Conservation (phyloP, 2,888 invertebrate genomes). For the Eudasyphora cyanicolor region DNA sequence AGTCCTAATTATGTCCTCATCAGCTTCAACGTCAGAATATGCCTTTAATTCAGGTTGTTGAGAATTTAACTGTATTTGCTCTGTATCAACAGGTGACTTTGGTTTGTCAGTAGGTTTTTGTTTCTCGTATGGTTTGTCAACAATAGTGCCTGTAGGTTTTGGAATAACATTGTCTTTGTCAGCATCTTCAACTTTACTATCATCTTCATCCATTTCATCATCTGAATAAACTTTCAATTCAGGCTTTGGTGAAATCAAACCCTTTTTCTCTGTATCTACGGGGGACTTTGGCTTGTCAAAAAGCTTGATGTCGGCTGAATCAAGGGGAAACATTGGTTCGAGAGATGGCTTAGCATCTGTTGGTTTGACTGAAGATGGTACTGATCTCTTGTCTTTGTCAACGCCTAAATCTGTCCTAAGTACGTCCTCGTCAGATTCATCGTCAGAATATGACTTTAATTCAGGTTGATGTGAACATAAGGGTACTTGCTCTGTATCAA, state of each 20-base stretch:
- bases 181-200: not conserved
- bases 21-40: slow-evolving; percentile 48
- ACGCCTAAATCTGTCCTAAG: not conserved
- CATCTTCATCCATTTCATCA: slow-evolving; percentile 45
- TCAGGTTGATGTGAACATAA: not conserved
- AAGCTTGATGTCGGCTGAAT: too few species aligned
- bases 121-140: not conserved
- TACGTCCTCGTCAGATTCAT: slow-evolving; percentile 38
- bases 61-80: too few species aligned
- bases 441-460: slow-evolving; percentile 11
- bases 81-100: slow-evolving; percentile 22
- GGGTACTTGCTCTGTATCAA: not conserved
- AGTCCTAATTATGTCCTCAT: slow-evolving; percentile 17
- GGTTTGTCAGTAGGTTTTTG: slow-evolving; percentile 8
- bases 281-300: too few species aligned
- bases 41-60: not conserved
- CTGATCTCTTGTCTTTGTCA: slow-evolving; percentile 34
- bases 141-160: not conserved
- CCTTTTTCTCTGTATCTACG: too few species aligned
- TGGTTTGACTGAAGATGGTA: not conserved
- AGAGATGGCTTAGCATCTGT: not conserved
- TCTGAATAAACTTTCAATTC: slow-evolving; percentile 32
- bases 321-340: not conserved
- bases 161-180: not conserved
- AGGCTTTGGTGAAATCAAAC: slow-evolving; percentile 7